phyloP scores from a whole-genome alignment of 2,113 vertebrate species.

The Chitala chitala region DNA sequence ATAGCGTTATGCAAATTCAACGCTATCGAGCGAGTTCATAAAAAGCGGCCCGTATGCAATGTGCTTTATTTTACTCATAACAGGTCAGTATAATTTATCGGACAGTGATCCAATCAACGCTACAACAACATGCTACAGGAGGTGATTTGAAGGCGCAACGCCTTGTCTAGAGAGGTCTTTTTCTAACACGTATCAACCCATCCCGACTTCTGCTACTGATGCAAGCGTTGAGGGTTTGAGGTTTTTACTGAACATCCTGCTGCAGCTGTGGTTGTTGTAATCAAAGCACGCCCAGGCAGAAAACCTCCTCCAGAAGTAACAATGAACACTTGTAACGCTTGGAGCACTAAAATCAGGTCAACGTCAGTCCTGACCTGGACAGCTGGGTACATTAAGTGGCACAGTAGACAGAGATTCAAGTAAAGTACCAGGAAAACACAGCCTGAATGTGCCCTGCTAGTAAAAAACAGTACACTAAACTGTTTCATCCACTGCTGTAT shows the following conservation, averaged over 20 bases:
- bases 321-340: neutral
- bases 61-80: no score
- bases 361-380: neutral
- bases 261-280: constrained; percentile 6
- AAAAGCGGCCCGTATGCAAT: no score
- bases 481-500: neutral
- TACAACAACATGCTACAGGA: no score
- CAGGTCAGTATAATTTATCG: no score
- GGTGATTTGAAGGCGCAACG: no score
- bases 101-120: no score
- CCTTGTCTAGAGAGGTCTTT: neutral
- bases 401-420: no score
- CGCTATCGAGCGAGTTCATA: no score
- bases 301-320: neutral
- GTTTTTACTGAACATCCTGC: constrained; percentile 7
- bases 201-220: neutral
- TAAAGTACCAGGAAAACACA: neutral
- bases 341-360: neutral
- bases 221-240: neutral
- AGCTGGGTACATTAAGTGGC: no score
- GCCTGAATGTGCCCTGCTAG: neutral
- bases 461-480: neutral
- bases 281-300: no score
- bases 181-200: neutral
- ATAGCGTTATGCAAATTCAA: no score